Evolutionary conservation across 2,797 vertebrate species (phyloP).

Genomic region (Poliocrania exsul): DNA sequence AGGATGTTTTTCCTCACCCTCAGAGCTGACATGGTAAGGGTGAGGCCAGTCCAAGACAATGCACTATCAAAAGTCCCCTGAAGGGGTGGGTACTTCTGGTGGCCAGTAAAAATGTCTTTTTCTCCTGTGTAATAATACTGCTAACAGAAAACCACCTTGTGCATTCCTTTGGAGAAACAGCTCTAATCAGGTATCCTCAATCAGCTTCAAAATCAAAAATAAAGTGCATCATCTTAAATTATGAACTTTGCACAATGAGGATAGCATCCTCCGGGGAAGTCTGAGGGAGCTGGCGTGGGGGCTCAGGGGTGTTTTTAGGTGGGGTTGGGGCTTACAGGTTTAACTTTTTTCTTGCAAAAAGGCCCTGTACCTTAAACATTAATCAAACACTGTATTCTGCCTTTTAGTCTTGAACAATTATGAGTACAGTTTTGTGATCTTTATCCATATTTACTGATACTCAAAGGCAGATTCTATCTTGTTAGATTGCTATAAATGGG

Average conservation of each 20-base stretch:
- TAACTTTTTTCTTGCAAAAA: conserved; percentile 53
- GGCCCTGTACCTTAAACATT: conserved; percentile 66
- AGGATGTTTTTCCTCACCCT: neutral
- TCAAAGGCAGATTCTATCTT: conserved; percentile 83
- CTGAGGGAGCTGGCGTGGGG: neutral
- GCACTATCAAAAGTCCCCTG: neutral
- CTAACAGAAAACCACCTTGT: neutral
- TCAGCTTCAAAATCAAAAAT: neutral
- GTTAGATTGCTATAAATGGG: conserved; percentile 81
- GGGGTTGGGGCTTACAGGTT: neutral
- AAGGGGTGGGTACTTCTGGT: neutral
- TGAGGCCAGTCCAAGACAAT: neutral
- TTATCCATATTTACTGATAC: conserved; percentile 82
- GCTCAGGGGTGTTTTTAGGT: neutral
- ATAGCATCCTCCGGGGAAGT: neutral
- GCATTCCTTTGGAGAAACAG: neutral
- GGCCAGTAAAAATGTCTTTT: neutral
- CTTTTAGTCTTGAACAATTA: conserved; percentile 77
- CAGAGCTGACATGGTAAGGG: neutral
- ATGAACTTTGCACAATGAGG: neutral
- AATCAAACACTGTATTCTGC: conserved; percentile 76
- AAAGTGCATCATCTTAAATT: neutral
- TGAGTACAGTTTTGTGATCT: conserved; percentile 79
- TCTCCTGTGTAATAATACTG: neutral
- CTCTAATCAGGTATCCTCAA: neutral